These are phyloP conservation scores for Anniella stebbinsi DNA, from an alignment of 2,797 vertebrate genomes.

Conservation along the genomic window DNA sequence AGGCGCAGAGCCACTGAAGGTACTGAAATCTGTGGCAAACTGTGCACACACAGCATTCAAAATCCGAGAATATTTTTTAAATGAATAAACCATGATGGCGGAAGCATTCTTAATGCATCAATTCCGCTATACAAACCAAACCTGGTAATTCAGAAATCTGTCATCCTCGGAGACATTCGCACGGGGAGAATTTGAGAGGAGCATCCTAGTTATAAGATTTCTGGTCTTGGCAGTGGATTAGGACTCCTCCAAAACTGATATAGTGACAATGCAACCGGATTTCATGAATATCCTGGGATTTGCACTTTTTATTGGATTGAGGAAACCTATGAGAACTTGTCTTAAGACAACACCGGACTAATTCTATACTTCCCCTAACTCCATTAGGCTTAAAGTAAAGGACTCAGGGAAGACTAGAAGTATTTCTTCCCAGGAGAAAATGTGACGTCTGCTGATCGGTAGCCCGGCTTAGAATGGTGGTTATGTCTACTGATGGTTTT, in stretches of 20 bases:
- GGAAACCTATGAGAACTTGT: neutral
- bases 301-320: slow-evolving; percentile 38
- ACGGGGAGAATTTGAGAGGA: neutral
- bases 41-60: neutral
- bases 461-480: too few relatives aligned
- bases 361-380: slow-evolving; percentile 47
- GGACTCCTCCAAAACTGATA: neutral
- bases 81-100: neutral
- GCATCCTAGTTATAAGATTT: neutral
- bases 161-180: neutral
- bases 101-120: neutral
- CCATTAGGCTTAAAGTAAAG: slow-evolving; percentile 34
- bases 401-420: slow-evolving; percentile 15
- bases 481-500: neutral
- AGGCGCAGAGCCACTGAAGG: neutral
- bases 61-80: neutral
- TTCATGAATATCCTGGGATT: slow-evolving; percentile 11
- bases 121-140: neutral
- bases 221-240: neutral
- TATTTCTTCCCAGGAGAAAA: neutral
- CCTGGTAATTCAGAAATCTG: neutral
- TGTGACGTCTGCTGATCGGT: neutral
- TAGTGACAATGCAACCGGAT: neutral
- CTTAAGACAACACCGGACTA: slow-evolving; percentile 59
- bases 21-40: neutral